These are phyloP conservation scores for Drosophila borborema DNA, from an alignment of 2,888 invertebrate genomes.

Conservation along the genomic window DNA sequence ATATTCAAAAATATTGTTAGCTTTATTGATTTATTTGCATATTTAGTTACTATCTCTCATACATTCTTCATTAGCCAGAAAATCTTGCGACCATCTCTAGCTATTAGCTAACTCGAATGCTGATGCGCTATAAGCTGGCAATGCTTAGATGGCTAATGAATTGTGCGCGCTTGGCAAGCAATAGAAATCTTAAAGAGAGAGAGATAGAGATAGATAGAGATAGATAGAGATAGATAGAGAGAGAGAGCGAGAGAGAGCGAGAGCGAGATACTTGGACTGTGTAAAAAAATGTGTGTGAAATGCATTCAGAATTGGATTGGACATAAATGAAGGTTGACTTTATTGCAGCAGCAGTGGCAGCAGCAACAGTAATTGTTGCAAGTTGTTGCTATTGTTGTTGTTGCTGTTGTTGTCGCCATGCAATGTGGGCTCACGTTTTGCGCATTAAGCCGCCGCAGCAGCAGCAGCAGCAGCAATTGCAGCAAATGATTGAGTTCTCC, in stretches of 20 bases:
- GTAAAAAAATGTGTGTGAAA: conserved; percentile 51
- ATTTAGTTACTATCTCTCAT: not conserved
- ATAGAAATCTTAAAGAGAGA: conserved; percentile 53
- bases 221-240: conserved; percentile 3
- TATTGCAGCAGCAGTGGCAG: conserved; percentile 31
- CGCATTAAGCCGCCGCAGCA: conserved; percentile 78
- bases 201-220: conserved; percentile 20
- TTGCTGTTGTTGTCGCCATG: conserved; percentile 63
- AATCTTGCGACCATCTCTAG: conserved; percentile 44
- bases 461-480: conserved; percentile 68
- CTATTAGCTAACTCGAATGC: not conserved
- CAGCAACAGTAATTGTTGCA: conserved; percentile 16
- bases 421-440: conserved; percentile 82
- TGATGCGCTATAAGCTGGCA: conserved; percentile 34
- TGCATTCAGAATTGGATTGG: conserved; percentile 52
- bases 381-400: conserved; percentile 13
- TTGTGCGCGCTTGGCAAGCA: conserved; percentile 51
- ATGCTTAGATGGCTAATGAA: conserved; percentile 56
- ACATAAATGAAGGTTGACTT: conserved; percentile 65
- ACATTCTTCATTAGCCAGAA: not conserved
- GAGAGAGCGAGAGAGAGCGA: conserved; percentile 13
- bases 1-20: too few relatives aligned
- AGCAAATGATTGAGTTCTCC: conserved; percentile 74
- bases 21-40: too few relatives aligned
- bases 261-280: conserved; percentile 6